Evolutionary conservation across 2,113 vertebrate genomes (phyloP).

Genomic region (Enhydra lutris): DNA sequence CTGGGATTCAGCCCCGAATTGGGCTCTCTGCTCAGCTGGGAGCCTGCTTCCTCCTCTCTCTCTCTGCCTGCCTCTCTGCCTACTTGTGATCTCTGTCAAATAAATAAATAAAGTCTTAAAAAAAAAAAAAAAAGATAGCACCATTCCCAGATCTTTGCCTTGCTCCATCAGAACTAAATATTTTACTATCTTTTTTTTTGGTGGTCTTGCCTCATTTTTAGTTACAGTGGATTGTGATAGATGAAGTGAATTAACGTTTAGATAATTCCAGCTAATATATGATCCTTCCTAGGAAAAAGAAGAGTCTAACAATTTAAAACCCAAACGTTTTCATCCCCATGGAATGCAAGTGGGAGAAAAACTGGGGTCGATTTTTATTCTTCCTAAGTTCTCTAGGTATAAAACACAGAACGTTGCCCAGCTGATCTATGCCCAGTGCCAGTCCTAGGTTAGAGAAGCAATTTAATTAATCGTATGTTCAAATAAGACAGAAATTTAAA

Average conservation of each 20-base stretch:
- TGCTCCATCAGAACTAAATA: neutral
- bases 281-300: neutral
- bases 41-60: too few species aligned
- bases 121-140: neutral
- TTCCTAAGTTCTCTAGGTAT: slow-evolving; percentile 1
- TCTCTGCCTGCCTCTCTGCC: too few species aligned
- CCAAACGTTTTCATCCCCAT: neutral
- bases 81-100: too few species aligned
- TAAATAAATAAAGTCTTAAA: too few species aligned
- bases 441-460: neutral
- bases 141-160: neutral
- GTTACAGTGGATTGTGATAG: neutral
- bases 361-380: neutral
- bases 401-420: neutral
- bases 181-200: neutral
- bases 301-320: slow-evolving; percentile 12
- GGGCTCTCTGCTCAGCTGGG: too few species aligned
- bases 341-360: neutral
- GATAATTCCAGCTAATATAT: slow-evolving; percentile 16
- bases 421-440: neutral
- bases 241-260: slow-evolving; percentile 29
- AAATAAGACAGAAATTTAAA: slow-evolving; percentile 42
- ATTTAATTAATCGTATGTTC: slow-evolving; percentile 45
- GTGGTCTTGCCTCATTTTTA: neutral
- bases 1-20: too few species aligned